Evolutionary conservation across 2,113 vertebrate species (phyloP).

Genomic region (Orycteropus afer): DNA sequence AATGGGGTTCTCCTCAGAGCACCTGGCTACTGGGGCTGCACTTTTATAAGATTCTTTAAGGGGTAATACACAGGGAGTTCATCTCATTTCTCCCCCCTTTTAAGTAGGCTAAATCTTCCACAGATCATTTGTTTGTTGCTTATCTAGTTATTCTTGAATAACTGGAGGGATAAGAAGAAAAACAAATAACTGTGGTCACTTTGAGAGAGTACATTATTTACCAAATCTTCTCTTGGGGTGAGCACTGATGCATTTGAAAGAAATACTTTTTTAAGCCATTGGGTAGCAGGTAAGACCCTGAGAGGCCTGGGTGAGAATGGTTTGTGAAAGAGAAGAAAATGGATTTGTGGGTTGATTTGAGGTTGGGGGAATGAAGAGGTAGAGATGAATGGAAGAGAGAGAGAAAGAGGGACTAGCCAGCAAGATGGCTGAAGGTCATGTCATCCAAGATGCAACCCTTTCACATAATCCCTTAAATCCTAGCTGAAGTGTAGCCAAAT

Average conservation of each 20-base stretch:
- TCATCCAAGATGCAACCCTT: neutral
- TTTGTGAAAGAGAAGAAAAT: neutral
- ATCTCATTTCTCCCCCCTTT: constrained; percentile 19
- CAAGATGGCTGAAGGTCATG: neutral
- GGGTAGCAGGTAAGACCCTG: neutral
- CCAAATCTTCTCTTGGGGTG: neutral
- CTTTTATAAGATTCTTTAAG: constrained; percentile 69
- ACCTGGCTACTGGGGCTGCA: constrained; percentile 47
- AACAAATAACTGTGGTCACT: neutral
- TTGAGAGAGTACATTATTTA: neutral
- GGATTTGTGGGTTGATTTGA: neutral
- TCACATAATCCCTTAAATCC: neutral
- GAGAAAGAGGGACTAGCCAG: neutral
- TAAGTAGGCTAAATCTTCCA: constrained; percentile 61
- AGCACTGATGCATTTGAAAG: neutral
- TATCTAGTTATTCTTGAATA: constrained; percentile 12
- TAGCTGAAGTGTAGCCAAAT: neutral
- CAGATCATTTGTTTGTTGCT: constrained; percentile 42
- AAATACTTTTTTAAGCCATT: constrained; percentile 21
- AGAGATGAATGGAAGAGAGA: neutral
- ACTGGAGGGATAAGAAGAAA: constrained; percentile 9
- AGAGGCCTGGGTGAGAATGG: neutral
- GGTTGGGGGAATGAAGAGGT: neutral
- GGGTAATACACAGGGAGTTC: constrained; percentile 26
- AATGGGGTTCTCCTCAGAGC: constrained; percentile 64